These are phyloP conservation scores for Diprion similis DNA, from an alignment of 1,140 invertebrate species.

Conservation along the genomic window DNA sequence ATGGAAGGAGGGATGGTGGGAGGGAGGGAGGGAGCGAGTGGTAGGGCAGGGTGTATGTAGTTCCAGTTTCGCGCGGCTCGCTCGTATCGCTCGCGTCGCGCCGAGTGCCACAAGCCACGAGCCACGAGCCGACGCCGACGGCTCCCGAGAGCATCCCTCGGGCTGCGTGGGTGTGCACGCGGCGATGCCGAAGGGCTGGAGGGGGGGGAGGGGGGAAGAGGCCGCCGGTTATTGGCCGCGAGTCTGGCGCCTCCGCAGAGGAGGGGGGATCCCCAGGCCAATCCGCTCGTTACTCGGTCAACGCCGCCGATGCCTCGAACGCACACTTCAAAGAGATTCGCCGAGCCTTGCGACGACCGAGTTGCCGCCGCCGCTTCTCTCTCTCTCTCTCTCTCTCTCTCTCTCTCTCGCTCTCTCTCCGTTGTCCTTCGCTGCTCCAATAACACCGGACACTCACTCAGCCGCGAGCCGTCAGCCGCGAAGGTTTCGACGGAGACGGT, in stretches of 20 bases:
- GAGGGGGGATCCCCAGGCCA: conserved; percentile 14
- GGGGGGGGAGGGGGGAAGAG: conserved; percentile 18
- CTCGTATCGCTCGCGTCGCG: neutral
- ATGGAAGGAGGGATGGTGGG: too few species aligned
- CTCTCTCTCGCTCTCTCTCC: too few species aligned
- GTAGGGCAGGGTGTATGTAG: conserved; percentile 15
- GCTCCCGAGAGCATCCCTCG: neutral
- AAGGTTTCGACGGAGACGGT: conserved; percentile 2
- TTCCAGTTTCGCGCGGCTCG: conserved; percentile 3
- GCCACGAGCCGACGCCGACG: too few species aligned
- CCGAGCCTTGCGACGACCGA: conserved; percentile 26
- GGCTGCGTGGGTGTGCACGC: conserved; percentile 59
- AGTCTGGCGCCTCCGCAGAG: neutral
- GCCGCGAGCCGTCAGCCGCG: conserved; percentile 39
- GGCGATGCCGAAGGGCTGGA: too few species aligned
- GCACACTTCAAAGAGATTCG: conserved; percentile 10
- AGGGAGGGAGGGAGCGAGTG: conserved; percentile 30
- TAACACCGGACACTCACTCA: conserved; percentile 34
- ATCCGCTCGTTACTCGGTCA: conserved; percentile 26
- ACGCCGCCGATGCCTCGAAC: conserved; percentile 38
- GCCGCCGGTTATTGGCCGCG: conserved; percentile 36
- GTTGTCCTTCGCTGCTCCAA: neutral
- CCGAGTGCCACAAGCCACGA: neutral
- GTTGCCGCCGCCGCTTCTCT: neutral
- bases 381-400: neutral